Evolutionary conservation across 2,113 vertebrate genomes (phyloP).

Genomic region (Anguilla japonica): DNA sequence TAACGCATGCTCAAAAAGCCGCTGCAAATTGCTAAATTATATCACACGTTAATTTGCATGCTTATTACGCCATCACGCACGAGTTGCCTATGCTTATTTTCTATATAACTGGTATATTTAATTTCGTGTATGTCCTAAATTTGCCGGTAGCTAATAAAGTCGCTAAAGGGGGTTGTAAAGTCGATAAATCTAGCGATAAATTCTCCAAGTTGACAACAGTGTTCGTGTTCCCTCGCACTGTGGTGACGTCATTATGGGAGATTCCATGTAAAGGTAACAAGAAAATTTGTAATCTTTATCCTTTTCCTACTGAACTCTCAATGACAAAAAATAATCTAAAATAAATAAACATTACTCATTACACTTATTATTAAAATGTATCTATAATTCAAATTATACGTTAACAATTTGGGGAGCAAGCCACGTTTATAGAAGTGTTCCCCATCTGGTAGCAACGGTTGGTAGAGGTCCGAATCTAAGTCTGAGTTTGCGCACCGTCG

Average conservation of each 20-base stretch:
- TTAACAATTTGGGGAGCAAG: neutral
- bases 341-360: neutral
- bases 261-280: neutral
- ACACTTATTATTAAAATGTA: neutral
- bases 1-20: too few species aligned
- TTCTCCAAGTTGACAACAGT: too few species aligned
- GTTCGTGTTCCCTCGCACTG: neutral
- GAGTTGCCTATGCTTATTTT: too few species aligned
- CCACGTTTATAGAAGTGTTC: neutral
- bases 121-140: too few species aligned
- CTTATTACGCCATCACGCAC: too few species aligned
- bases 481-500: slow-evolving; percentile 38
- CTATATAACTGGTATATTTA: too few species aligned
- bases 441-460: neutral
- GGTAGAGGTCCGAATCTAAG: slow-evolving; percentile 12
- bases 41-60: too few species aligned
- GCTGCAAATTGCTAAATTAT: too few species aligned
- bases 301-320: neutral
- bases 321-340: neutral
- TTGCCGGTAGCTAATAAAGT: too few species aligned
- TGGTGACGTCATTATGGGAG: neutral
- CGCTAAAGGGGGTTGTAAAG: too few species aligned
- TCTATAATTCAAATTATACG: neutral
- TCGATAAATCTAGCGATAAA: too few species aligned
- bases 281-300: neutral